These are phyloP conservation scores for Hippocampus guttulatus DNA, from an alignment of 2,113 vertebrate genomes.

Conservation along the genomic window DNA sequence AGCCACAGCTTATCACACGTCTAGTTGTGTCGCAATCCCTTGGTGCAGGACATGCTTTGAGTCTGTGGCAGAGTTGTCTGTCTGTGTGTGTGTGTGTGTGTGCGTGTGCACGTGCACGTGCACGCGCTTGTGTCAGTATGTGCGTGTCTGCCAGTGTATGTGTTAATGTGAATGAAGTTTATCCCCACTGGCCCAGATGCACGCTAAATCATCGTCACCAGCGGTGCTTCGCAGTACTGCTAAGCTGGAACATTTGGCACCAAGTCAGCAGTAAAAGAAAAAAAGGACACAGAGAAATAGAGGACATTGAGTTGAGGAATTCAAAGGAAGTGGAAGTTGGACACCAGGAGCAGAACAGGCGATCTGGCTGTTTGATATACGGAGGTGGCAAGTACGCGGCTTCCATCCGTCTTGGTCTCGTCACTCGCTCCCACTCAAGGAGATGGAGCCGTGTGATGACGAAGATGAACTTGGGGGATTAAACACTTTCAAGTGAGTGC, in stretches of 20 bases:
- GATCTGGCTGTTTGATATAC: slow-evolving; percentile 32
- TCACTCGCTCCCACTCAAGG: slow-evolving; percentile 33
- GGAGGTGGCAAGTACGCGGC: slow-evolving; percentile 37
- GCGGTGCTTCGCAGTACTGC: slow-evolving; percentile 48
- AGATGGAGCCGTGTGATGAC: slow-evolving; percentile 72
- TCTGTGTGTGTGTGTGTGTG: slow-evolving; percentile 10
- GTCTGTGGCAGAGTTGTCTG: background rate
- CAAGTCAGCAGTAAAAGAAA: slow-evolving; percentile 47
- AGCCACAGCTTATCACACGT: slow-evolving; percentile 24
- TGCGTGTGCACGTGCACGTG: slow-evolving; percentile 17
- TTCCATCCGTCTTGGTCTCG: slow-evolving; percentile 38
- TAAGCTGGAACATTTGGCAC: slow-evolving; percentile 69
- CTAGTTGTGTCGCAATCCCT: slow-evolving; percentile 15
- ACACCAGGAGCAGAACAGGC: slow-evolving; percentile 30
- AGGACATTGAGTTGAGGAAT: slow-evolving; percentile 54
- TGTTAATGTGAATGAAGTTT: slow-evolving; percentile 37
- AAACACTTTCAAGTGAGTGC: slow-evolving; percentile 77
- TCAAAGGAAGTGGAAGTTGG: slow-evolving; percentile 44
- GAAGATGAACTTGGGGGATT: slow-evolving; percentile 72
- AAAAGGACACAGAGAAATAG: slow-evolving; percentile 29
- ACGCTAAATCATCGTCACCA: slow-evolving; percentile 54
- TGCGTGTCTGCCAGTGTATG: slow-evolving; percentile 34
- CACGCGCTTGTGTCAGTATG: background rate
- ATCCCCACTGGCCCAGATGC: slow-evolving; percentile 55
- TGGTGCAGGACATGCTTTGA: slow-evolving; percentile 3